Conservation (phyloP, 2,797 vertebrate species). For the Dendrocincla tyrannina region DNA sequence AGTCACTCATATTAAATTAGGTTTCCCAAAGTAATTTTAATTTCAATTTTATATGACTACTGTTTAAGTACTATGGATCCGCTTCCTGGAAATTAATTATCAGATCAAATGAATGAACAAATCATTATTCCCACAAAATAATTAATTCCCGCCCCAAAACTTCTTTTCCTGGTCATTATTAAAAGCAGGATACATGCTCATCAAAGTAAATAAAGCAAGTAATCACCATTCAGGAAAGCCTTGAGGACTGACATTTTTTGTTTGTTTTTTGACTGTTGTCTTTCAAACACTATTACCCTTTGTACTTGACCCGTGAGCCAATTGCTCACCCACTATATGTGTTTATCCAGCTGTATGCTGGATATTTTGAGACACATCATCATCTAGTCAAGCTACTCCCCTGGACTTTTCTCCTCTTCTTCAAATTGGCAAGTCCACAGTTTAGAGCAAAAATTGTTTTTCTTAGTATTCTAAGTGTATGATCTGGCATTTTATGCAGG, state of each 20-base stretch:
- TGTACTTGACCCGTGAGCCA: no score
- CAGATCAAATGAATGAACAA: background rate
- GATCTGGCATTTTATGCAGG: background rate
- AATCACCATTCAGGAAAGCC: background rate
- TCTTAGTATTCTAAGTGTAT: background rate
- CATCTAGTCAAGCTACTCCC: background rate
- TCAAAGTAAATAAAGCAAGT: background rate
- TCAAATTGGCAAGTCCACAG: background rate
- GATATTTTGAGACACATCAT: background rate
- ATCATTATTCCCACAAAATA: background rate
- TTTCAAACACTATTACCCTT: no score
- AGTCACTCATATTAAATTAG: background rate
- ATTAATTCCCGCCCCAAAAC: background rate
- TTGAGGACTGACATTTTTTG: background rate
- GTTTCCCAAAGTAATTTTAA: background rate
- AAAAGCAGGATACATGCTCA: background rate
- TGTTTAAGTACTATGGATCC: background rate
- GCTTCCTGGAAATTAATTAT: conserved; percentile 53
- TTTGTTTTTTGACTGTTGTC: no score
- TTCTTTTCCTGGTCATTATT: background rate
- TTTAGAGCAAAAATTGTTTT: background rate
- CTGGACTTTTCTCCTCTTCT: background rate
- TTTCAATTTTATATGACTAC: background rate
- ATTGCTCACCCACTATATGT: no score
- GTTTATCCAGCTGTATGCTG: background rate